Base-by-base conservation (phyloP, 37 sponge, comb jelly and placozoan genomes). In the Mnemiopsis leidyi region DNA sequence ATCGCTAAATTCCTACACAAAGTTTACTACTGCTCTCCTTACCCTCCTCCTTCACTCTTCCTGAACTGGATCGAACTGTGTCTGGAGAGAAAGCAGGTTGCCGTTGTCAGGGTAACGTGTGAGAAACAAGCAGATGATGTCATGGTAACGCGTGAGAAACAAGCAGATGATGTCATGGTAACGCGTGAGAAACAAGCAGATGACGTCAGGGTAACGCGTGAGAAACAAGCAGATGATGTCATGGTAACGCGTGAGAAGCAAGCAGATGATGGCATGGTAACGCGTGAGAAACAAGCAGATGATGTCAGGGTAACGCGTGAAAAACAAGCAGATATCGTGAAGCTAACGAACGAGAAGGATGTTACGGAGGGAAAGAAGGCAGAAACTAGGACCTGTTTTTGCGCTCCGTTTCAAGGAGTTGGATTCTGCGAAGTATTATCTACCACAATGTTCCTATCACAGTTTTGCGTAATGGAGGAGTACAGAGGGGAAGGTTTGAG, bases 1-100 rank as follows among this genome's bases (percentile, higher is more conserved):
- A 39, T 85, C 33, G 61, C 35, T 23, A 28, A 21, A 0, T 85
- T 85, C 90, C 90, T 85, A 39, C 36, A 85, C 48, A 85, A 35
- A 1, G 25, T 25, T 5, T 85, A 85, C 61, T 40, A 85, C 90
- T 0, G 39, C 5, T 28, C 48, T 16, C 3, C 0, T 3, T 61
- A 9, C 0, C 90, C 90, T 7, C 24, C 36, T n/a, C 90, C 90
- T 1, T 28, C 48, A 0, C 40, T 28, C 26, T 85, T 40, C 29
- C 0, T 23, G 39, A 13, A 39, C 0, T 85, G 90, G 90, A 25
- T 33, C 23, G 38, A n/a, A 1, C 39, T 39, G 90, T 9, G 29
- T 39, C 0, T 85, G 25, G 61, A 40, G 90, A 38, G 2, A 3
- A 85, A 2, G 48, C 9, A 1, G 16, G 20, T 32, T 26, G 79